Conservation (phyloP, 2,888 invertebrate genomes). For the Pterostichus madidus region DNA sequence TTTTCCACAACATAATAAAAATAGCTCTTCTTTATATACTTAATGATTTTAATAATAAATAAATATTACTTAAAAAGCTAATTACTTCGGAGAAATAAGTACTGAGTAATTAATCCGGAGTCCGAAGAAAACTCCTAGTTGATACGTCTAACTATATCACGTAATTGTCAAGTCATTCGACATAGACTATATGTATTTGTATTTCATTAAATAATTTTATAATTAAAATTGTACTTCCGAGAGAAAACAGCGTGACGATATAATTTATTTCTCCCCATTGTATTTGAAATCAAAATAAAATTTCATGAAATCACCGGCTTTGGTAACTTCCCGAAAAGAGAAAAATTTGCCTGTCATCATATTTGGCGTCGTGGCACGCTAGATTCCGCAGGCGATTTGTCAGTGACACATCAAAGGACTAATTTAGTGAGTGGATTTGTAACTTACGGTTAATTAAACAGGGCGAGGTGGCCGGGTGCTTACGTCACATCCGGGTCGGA, state of each 20-base stretch:
- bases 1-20: no score
- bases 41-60: no score
- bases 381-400: slow-evolving; percentile 59
- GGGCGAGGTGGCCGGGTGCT: slow-evolving; percentile 45
- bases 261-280: neutral
- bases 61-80: no score
- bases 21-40: no score
- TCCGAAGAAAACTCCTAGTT: no score
- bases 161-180: no score
- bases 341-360: slow-evolving; percentile 20
- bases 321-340: slow-evolving; percentile 3
- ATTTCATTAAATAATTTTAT: no score
- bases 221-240: no score
- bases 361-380: slow-evolving; percentile 11
- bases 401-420: slow-evolving; percentile 65
- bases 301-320: neutral
- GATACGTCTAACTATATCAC: no score
- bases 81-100: no score
- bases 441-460: slow-evolving; percentile 67
- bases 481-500: slow-evolving; percentile 56
- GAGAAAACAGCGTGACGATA: neutral
- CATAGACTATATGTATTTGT: no score
- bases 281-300: slow-evolving; percentile 12
- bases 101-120: no score
- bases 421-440: slow-evolving; percentile 67